Percentiles rank a stretch among this genome's conserved stretches.
phyloP scores from a whole-genome alignment of 2,888 invertebrate genomes.

The Sminthurinus aureus region DNA sequence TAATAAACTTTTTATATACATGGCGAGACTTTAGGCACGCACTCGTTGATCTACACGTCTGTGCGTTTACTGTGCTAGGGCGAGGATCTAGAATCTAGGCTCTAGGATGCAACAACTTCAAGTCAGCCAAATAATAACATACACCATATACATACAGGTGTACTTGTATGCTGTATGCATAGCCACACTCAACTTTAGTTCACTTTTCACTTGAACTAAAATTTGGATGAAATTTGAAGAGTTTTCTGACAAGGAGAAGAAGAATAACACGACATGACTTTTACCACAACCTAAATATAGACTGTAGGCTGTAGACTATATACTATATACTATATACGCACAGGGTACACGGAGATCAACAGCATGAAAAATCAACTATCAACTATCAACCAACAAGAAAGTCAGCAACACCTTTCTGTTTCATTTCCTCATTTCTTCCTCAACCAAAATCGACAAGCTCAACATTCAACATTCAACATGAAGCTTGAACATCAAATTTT shows the following conservation, averaged over 20 bases:
- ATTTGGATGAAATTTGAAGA: neutral
- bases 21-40: neutral
- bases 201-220: neutral
- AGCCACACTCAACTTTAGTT: no score
- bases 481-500: neutral
- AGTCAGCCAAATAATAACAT: neutral
- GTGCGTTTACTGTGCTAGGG: neutral
- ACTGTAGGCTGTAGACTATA: neutral
- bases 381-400: neutral
- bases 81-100: no score
- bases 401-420: neutral
- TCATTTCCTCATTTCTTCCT: neutral
- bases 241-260: neutral
- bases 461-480: neutral
- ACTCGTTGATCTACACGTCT: no score
- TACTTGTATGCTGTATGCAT: no score
- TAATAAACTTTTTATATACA: conserved; percentile 15
- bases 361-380: neutral
- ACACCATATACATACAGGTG: no score
- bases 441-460: neutral
- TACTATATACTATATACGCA: neutral
- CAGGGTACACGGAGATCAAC: neutral
- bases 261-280: neutral
- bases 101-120: neutral
- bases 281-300: no score